Conservation (phyloP, 2,113 vertebrate genomes). For the Pycnonotus jocosus region DNA sequence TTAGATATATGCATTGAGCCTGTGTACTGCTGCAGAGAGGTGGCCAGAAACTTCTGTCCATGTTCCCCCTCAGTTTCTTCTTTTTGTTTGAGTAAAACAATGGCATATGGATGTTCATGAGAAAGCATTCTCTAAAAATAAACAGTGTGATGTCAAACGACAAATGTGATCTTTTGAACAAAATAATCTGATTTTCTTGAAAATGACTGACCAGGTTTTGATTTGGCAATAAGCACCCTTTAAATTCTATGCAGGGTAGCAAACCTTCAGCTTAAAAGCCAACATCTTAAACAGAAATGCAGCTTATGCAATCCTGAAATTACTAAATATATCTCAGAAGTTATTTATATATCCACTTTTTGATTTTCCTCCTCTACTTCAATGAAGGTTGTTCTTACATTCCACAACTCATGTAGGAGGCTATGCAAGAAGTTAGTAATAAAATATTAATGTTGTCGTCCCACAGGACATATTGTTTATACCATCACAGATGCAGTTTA, state of each 20-base stretch:
- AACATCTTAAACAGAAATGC: background rate
- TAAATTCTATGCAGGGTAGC: background rate
- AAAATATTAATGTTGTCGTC: constrained; percentile 10
- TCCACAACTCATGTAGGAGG: background rate
- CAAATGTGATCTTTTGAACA: background rate
- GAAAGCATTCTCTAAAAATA: background rate
- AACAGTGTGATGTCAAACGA: background rate
- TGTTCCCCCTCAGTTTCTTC: background rate
- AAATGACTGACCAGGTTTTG: background rate
- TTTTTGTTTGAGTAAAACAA: background rate
- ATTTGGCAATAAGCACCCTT: background rate
- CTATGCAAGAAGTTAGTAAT: background rate
- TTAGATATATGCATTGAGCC: background rate
- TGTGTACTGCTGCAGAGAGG: background rate
- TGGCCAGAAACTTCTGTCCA: background rate
- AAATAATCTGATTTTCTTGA: background rate
- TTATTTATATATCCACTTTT: background rate
- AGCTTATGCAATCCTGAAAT: background rate
- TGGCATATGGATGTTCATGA: background rate
- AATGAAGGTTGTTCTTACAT: background rate
- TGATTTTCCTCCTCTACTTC: background rate
- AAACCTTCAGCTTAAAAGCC: background rate
- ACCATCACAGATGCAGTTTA: constrained; percentile 14
- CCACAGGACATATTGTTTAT: constrained; percentile 19
- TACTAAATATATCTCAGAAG: background rate